Base-by-base conservation (phyloP, 2,888 invertebrate genomes). In the Erebia palarica region DNA sequence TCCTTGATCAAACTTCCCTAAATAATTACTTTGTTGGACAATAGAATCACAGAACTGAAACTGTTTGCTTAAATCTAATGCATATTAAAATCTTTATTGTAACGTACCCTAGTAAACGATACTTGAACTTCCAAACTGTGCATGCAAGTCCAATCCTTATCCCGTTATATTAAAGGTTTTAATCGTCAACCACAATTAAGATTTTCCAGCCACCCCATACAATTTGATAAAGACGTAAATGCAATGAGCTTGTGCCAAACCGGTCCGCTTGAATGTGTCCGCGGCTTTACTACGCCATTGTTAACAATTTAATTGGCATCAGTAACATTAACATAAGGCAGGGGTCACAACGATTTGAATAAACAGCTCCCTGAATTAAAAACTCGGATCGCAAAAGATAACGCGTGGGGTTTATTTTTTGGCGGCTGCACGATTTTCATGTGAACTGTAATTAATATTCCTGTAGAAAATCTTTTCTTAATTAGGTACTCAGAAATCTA, bases 271-370 rank as follows among this genome's bases (percentile, higher is more conserved):
- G 81, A 85, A 89, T 88, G 82, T 85, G 86, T 83, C 82, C 79
- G 79, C 80, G 79, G 80, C 82, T 82, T 81, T 78, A 78, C 78
- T 79, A 75, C 80, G 79, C 87, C 83, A 88, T 90, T 91, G 91
- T 91, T 85, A 90, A 88, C 89, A 86, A 86, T 89, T 89, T 90
- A 90, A 90, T 91, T 90, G 85, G 84, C 81, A 85, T 84, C 83
- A 76, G 78, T 76, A 70, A 78, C 80, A 86, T 89, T 88, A 85
- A 75, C 84, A 84, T 84, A 85, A 80, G 77, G 79, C 78, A 81
- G 78, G 88, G 88, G 89, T 73, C 71, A 72, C 65, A 60, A 18
- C 47, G 49, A 73, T 73, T 69, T 71, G 68, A 67, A 72, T 72
- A 72, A 60, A 64, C 69, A 73, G 69, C 73, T 73, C 73, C 73